phyloP scores from a whole-genome alignment of 2,888 invertebrate genomes.

The Drosophila merina region DNA sequence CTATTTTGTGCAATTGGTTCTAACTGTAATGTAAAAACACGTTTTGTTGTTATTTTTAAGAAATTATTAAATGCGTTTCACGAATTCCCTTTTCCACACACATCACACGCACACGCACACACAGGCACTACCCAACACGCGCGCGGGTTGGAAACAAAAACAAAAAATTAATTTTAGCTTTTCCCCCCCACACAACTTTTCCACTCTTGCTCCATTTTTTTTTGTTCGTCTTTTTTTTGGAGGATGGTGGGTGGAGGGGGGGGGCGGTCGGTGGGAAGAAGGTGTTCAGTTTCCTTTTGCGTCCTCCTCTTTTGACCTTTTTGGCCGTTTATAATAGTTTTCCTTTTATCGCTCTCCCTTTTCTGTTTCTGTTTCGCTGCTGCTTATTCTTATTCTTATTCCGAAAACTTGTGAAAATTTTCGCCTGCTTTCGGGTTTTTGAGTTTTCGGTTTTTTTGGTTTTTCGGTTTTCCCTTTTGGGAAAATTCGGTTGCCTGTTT shows the following conservation, averaged over 20 bases:
- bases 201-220: conserved; percentile 72
- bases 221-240: conserved; percentile 57
- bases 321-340: conserved; percentile 45
- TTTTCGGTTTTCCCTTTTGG: conserved; percentile 19
- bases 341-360: conserved; percentile 21
- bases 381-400: conserved; percentile 1
- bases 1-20: conserved; percentile 48
- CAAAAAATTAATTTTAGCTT: conserved; percentile 76
- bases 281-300: conserved; percentile 50
- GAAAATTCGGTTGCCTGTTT: conserved; percentile 31
- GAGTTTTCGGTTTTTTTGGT: neutral
- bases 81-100: conserved; percentile 43
- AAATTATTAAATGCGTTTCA: conserved; percentile 72
- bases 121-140: conserved; percentile 10
- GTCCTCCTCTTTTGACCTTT: conserved; percentile 64
- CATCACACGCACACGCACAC: conserved; percentile 7
- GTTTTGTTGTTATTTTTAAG: conserved; percentile 27
- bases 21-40: conserved; percentile 33
- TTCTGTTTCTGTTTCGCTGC: conserved; percentile 14
- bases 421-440: neutral
- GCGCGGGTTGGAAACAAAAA: conserved; percentile 71
- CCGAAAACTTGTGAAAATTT: conserved; percentile 8
- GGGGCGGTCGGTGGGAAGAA: conserved; percentile 12
- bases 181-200: conserved; percentile 67
- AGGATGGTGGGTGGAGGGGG: conserved; percentile 14